Evolutionary conservation across 2,888 invertebrate genomes (phyloP).

Genomic region (Brenthis ino): DNA sequence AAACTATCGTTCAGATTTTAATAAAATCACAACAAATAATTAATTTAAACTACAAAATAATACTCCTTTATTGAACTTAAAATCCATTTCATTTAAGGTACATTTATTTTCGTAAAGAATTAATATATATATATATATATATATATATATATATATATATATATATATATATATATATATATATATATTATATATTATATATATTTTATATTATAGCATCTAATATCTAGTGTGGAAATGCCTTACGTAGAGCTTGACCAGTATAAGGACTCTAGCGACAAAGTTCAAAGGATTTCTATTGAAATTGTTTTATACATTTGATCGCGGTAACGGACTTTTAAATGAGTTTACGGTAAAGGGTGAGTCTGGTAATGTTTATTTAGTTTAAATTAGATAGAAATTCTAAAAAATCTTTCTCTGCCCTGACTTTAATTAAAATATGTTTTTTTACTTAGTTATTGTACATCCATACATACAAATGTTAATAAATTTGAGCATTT

Average conservation of each 20-base stretch:
- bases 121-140: no score
- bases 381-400: not conserved
- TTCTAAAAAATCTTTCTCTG: not conserved
- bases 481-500: not conserved
- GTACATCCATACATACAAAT: slow-evolving; percentile 1
- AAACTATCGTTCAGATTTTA: no score
- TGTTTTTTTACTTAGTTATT: not conserved
- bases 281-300: slow-evolving; percentile 32
- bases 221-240: no score
- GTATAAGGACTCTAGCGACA: slow-evolving; percentile 21
- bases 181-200: no score
- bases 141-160: no score
- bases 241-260: slow-evolving; percentile 37
- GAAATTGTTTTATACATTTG: slow-evolving; percentile 37
- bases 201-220: no score
- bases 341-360: slow-evolving; percentile 34
- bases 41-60: no score
- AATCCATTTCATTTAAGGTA: no score
- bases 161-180: no score
- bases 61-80: no score
- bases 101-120: no score
- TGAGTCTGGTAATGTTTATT: slow-evolving; percentile 24
- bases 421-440: not conserved
- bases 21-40: no score
- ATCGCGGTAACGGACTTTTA: slow-evolving; percentile 31